Conservation (phyloP, 2,888 invertebrate species). For the Eupithecia inturbata region DNA sequence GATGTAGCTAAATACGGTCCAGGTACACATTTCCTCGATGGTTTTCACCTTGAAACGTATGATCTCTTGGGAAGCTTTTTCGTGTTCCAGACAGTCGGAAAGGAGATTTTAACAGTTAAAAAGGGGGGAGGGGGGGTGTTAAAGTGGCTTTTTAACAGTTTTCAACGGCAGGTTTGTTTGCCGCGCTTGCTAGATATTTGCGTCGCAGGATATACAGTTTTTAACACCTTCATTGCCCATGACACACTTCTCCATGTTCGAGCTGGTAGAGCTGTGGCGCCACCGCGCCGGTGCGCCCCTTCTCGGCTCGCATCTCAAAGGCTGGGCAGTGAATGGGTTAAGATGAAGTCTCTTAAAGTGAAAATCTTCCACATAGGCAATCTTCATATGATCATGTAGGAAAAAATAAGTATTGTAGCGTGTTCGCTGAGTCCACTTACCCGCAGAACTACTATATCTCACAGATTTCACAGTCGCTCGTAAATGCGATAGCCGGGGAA, state of each 20-base stretch:
- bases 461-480: constrained; percentile 31
- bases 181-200: neutral
- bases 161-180: neutral
- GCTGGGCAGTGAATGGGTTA: neutral
- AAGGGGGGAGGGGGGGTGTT: no score
- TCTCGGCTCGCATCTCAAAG: neutral
- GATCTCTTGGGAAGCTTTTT: neutral
- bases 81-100: neutral
- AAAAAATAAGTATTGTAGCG: neutral
- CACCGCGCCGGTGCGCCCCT: no score
- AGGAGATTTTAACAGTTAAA: no score
- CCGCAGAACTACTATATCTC: constrained; percentile 24
- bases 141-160: neutral
- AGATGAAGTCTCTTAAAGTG: neutral
- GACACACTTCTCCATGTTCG: neutral
- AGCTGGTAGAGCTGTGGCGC: neutral
- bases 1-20: neutral
- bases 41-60: neutral
- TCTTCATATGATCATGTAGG: neutral
- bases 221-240: neutral
- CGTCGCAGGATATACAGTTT: neutral
- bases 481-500: constrained; percentile 19
- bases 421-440: neutral
- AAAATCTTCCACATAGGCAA: neutral
- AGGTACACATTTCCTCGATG: neutral